Conservation (phyloP, 37 sponge, comb jelly and placozoan species). For the Oopsacas minuta region DNA sequence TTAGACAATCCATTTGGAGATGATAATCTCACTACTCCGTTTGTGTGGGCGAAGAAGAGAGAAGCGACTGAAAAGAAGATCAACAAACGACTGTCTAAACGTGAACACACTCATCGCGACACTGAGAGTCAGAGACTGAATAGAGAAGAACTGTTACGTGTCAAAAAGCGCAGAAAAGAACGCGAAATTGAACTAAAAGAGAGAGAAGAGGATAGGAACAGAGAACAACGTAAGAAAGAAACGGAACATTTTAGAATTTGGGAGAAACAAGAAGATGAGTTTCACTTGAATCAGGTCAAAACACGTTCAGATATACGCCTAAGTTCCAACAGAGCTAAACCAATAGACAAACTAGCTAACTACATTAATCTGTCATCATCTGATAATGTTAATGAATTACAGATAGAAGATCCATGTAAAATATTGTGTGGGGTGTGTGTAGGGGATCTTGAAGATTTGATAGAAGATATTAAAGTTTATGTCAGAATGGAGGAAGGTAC, state of each 20-base stretch:
- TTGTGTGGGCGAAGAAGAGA: slow-evolving; percentile 89
- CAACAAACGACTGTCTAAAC: slow-evolving; percentile 26
- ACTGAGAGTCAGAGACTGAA: background rate
- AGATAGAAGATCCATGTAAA: slow-evolving; percentile 74
- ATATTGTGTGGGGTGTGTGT: slow-evolving; percentile 57
- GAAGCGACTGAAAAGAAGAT: slow-evolving; percentile 76
- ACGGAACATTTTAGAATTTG: slow-evolving; percentile 89
- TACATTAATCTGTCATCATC: slow-evolving; percentile 45
- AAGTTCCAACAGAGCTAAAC: slow-evolving; percentile 77
- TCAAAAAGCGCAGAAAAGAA: background rate
- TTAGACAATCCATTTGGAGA: slow-evolving; percentile 91
- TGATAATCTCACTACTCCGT: slow-evolving; percentile 51
- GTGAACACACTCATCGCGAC: background rate
- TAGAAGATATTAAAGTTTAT: slow-evolving; percentile 91
- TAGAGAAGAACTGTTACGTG: background rate
- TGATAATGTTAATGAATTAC: slow-evolving; percentile 60
- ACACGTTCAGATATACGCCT: slow-evolving; percentile 80
- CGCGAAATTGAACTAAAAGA: background rate
- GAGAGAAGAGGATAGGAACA: slow-evolving; percentile 22
- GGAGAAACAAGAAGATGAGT: slow-evolving; percentile 91
- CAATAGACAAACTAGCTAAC: slow-evolving; percentile 92
- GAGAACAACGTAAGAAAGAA: slow-evolving; percentile 78
- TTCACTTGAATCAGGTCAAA: slow-evolving; percentile 89
- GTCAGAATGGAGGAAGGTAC: slow-evolving; percentile 60
- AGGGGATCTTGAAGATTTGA: slow-evolving; percentile 80